Evolutionary conservation across 2,797 vertebrate species (phyloP).

Genomic region (Argyrosomus regius): DNA sequence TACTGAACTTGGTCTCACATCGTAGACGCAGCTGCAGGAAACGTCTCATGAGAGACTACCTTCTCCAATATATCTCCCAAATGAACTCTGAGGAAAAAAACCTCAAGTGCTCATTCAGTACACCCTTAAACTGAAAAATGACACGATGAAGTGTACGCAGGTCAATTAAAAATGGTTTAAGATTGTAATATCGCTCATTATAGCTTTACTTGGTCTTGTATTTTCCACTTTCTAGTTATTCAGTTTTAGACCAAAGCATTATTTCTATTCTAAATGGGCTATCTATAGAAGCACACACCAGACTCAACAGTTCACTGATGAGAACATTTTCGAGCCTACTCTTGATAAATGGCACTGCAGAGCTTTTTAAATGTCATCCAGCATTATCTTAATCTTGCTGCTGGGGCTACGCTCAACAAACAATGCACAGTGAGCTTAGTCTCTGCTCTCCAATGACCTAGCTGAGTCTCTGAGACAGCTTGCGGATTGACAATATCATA

Average conservation of each 20-base stretch:
- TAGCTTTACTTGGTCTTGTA: not conserved
- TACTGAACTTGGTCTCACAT: conserved; percentile 60
- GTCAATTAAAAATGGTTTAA: not conserved
- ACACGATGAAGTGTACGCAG: not conserved
- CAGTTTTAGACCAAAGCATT: not conserved
- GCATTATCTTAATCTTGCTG: conserved; percentile 67
- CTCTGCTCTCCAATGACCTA: conserved; percentile 36
- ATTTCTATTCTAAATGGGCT: conserved; percentile 12
- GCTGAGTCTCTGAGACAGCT: conserved; percentile 33
- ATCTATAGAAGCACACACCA: not conserved
- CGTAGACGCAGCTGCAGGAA: conserved; percentile 66
- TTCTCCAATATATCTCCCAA: conserved; percentile 48
- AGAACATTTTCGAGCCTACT: conserved; percentile 33
- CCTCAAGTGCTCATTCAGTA: conserved; percentile 12
- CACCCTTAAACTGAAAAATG: conserved; percentile 20
- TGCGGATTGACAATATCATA: conserved; percentile 60
- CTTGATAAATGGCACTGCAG: conserved; percentile 57
- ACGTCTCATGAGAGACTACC: conserved; percentile 50
- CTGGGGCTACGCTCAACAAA: conserved; percentile 59
- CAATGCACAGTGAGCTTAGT: conserved; percentile 54
- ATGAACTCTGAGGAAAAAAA: conserved; percentile 31
- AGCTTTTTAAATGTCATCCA: conserved; percentile 68
- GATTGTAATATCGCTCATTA: not conserved
- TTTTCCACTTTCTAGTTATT: not conserved
- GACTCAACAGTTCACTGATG: conserved; percentile 42